Base-by-base conservation (phyloP, 2,888 invertebrate genomes). In the Mesopsocus fuscifrons region DNA sequence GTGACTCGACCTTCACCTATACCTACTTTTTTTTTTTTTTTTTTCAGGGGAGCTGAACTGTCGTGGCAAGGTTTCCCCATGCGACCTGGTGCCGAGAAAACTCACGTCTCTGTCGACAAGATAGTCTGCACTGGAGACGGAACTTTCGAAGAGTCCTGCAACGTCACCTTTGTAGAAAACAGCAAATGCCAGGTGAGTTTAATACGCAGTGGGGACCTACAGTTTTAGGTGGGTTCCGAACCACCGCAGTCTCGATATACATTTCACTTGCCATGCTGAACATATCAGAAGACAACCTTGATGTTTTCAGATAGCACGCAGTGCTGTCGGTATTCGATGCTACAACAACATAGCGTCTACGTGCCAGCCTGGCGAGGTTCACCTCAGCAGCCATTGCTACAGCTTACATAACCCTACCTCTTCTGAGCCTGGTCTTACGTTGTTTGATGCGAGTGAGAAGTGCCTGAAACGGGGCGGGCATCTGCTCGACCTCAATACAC, bases 341-440 rank as follows among this genome's bases (percentile, higher is more conserved):
- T 46, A 53, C 32, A 51, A 52, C 3, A 61, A 66, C 53, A 55
- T 55, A 4, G 51, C 57, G 17, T 62, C 60, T 2, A 54, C 59
- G 44, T 71, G 71, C 51, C 57, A 56, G 13, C 53, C 56, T 13
- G 65, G 61, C 18, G 71, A 70, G 54, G 49, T 63, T 6, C 57
- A 66, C 4, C 63, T 64, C 46, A 57, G 59, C n/a, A 62, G 62
- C 16, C 57, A 60, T 18, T 71, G 71, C 50, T 71, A 71, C 54
- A 60, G 59, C 21, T 50, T 69, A 43, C 61, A 59, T 3, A 53
- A 58, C 18, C 55, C 61, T 1, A 49, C 40, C 20, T 51, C 51
- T 42, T 44, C 43, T 21, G 50, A 52, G 18, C 49, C 54, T 41
- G 59, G 55, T 2, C 53, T 60, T 22, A 62, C 56, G 47, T 62